Base-by-base conservation (phyloP, 2,113 vertebrate species). In the Meles meles region DNA sequence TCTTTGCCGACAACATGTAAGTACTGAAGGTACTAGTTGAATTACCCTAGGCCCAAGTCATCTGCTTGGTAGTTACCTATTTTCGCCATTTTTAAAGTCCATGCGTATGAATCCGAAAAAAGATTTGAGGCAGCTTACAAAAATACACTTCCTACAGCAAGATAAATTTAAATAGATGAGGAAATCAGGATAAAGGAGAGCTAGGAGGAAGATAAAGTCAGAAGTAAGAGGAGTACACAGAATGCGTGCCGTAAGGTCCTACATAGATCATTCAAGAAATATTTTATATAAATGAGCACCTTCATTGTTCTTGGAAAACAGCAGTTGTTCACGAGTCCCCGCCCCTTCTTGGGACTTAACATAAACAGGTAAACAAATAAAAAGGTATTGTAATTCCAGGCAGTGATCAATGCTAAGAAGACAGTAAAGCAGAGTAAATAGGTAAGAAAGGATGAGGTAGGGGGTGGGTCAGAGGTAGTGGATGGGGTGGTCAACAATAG, bases 1-100 rank as follows among this genome's bases (percentile, higher is more conserved):
- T 99, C 98, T 99, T 99, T 98, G 99, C 99, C 55, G 99, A 99
- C 17, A 99, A 99, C 97, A 99, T 99, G 99, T 99, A 98, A 99
- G 99, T 98, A 95, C 23, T 94, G 27, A 95, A 97, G 59, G 93
- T 95, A 95, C 94, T 14, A 7, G 7, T 13, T 95, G 31, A 74
- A 34, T n/a, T 10, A 94, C 59, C 52, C 27, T 25, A 34, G 18
- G 23, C 37, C 72, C 10, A 52, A 21, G 39, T 80, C 55, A 52
- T 94, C 86, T 71, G 14, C 69, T 88, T 81, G n/a, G 65, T 57
- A 57, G n/a, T 77, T 94, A 74, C 37, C 63, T 81, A 27, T 42
- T 89, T 85, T 77, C 6, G 2, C 27, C 29, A 5, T 65, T 92
- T 93, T 61, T 31, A 49, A 95, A 92, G 52, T 42, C 11, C 25